Percentiles rank a stretch among this genome's conserved stretches.
phyloP scores from a whole-genome alignment of 2,888 invertebrate species.

The Cyaniris semiargus region DNA sequence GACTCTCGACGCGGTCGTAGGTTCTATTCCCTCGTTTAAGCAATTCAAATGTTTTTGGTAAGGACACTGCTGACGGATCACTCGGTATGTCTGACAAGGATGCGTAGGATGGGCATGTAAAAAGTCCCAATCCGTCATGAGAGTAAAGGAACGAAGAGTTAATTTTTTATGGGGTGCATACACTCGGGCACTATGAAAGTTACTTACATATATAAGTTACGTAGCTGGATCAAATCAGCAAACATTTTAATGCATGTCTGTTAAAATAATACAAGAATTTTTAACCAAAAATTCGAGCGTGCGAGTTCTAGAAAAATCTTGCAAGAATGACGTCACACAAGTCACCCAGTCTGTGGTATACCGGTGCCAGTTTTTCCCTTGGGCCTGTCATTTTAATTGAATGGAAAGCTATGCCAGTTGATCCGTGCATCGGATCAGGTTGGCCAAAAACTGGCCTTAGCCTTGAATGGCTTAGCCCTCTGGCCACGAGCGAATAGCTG shows the following conservation, averaged over 20 bases:
- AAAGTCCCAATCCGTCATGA: too few species aligned
- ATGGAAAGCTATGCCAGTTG: constrained; percentile 36
- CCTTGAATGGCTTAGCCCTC: constrained; percentile 80
- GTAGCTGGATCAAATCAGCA: too few species aligned
- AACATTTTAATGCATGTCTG: too few species aligned
- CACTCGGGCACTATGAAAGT: too few species aligned
- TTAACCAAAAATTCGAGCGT: background rate
- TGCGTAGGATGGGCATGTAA: too few species aligned
- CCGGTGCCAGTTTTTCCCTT: constrained; percentile 25
- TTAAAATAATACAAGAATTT: background rate
- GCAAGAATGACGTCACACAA: constrained; percentile 11
- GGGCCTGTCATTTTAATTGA: constrained; percentile 34
- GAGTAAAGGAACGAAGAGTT: too few species aligned
- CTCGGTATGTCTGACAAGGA: too few species aligned
- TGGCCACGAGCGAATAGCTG: constrained; percentile 80
- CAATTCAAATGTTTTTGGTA: too few species aligned
- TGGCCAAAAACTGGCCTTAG: constrained; percentile 79
- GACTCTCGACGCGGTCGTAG: background rate
- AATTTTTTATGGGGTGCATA: too few species aligned
- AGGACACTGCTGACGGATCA: too few species aligned
- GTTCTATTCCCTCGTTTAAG: background rate
- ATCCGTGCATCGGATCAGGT: constrained; percentile 63
- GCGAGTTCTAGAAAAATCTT: background rate
- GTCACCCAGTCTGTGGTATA: constrained; percentile 22
- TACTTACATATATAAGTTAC: too few species aligned